Evolutionary conservation across 2,797 vertebrate genomes (phyloP).

Genomic region (Micromesistius poutassou): DNA sequence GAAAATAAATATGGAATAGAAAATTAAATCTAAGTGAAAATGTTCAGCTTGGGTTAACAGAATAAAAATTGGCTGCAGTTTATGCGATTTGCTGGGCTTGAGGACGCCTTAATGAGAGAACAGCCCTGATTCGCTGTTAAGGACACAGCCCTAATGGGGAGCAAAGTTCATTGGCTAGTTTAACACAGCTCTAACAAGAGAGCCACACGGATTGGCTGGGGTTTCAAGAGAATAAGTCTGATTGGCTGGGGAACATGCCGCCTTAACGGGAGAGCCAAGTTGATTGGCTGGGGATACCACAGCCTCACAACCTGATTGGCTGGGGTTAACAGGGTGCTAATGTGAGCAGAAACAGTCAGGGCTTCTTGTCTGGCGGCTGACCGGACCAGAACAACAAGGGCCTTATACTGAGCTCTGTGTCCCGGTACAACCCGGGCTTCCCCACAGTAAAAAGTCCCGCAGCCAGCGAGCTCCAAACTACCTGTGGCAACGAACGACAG

Average conservation of each 20-base stretch:
- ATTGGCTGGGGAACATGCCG: conserved; percentile 13
- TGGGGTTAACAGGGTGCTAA: conserved; percentile 9
- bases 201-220: conserved; percentile 11
- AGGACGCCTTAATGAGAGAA: background rate
- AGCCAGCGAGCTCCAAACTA: conserved; percentile 26
- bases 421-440: conserved; percentile 29
- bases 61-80: background rate
- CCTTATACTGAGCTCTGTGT: conserved; percentile 21
- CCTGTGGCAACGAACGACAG: conserved; percentile 36
- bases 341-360: background rate
- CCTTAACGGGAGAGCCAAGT: conserved; percentile 6
- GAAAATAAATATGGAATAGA: background rate
- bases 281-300: conserved; percentile 12
- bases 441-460: conserved; percentile 16
- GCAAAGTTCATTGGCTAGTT: background rate
- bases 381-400: conserved; percentile 1
- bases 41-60: background rate
- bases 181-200: conserved; percentile 5
- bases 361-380: conserved; percentile 9
- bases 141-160: background rate
- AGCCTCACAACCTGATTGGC: conserved; percentile 13
- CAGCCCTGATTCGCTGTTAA: background rate
- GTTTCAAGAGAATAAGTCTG: conserved; percentile 13
- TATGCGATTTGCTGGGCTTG: background rate
- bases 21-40: background rate